Conservation (phyloP, 2,888 invertebrate genomes). For the Ceramica pisi region DNA sequence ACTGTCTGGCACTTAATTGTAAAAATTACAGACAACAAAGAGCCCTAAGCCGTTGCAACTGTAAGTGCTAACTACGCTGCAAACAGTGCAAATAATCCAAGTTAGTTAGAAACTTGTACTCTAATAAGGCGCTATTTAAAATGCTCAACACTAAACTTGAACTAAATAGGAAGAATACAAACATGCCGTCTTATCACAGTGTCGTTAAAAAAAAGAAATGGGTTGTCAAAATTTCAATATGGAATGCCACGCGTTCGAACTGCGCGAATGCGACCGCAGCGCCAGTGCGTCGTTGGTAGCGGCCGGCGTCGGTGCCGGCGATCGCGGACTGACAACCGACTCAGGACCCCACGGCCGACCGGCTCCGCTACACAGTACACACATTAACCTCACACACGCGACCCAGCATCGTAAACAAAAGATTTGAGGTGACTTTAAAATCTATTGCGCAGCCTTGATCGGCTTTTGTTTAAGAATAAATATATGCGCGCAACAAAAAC, state of each 20-base stretch:
- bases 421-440: constrained; percentile 47
- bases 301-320: constrained; percentile 66
- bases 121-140: constrained; percentile 25
- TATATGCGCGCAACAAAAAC: constrained; percentile 50
- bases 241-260: constrained; percentile 68
- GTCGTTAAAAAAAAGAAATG: constrained; percentile 40
- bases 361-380: constrained; percentile 15
- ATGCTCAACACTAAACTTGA: constrained; percentile 28
- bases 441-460: constrained; percentile 40
- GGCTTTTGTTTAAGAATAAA: constrained; percentile 41
- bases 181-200: constrained; percentile 57
- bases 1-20: constrained; percentile 9
- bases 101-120: constrained; percentile 6
- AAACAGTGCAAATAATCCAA: constrained; percentile 47
- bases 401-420: constrained; percentile 66
- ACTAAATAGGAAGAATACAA: constrained; percentile 36
- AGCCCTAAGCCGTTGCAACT: constrained; percentile 60
- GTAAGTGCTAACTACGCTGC: constrained; percentile 54
- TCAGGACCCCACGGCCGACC: constrained; percentile 48
- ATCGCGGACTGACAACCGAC: constrained; percentile 69
- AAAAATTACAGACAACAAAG: constrained; percentile 47
- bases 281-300: constrained; percentile 44
- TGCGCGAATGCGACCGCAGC: constrained; percentile 54
- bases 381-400: constrained; percentile 47
- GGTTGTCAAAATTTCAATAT: constrained; percentile 57